Evolutionary conservation across 2,113 vertebrate genomes (phyloP), one percentile per base, ranked within the genome.

Genomic region (Anolis carolinensis): DNA sequence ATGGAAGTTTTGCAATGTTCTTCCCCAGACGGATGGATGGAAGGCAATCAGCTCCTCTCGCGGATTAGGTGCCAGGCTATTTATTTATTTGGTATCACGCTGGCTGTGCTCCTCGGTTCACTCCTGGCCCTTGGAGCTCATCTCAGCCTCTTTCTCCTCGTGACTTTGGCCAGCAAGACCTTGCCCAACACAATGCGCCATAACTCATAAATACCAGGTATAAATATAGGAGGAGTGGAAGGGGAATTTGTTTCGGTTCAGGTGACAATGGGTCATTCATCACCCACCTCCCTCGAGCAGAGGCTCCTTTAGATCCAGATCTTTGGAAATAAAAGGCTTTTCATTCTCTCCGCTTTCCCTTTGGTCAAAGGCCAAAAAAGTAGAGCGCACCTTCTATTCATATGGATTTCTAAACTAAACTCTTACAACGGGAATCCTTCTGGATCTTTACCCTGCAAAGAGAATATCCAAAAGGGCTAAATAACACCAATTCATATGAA

Each of bases 171-270:
- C 0, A 81, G 89, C 79, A 86, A 87, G 93, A 83, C 93, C 93
- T 92, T 94, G 93, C 82, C 83, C 79, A 83, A 79, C 65, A 85
- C 62, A 90, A 87, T 77, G 59, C 2, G 79, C 44, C 75, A 88
- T 95, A 93, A 91, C 48, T 94, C 91, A 93, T 3, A 55, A 81
- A 86, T 21, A 59, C 73, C 68, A 84, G 65, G 84, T 79, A 81
- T 88, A 94, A 94, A 91, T 86, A 83, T 82, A 89, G 86, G 85
- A 84, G 94, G 88, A 90, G 89, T 63, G 92, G 88, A 87, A 62
- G 84, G 76, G 72, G 36, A 86, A 92, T 95, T 93, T 91, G 84
- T 94, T 89, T 91, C 65, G 76, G 65, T 65, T 2, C 73, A 21
- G 79, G 52, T 93, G 92, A 90, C 91, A 82, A 10, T 79, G 79